Conservation (phyloP, 2,888 invertebrate genomes). For the Amphiduros pacificus region DNA sequence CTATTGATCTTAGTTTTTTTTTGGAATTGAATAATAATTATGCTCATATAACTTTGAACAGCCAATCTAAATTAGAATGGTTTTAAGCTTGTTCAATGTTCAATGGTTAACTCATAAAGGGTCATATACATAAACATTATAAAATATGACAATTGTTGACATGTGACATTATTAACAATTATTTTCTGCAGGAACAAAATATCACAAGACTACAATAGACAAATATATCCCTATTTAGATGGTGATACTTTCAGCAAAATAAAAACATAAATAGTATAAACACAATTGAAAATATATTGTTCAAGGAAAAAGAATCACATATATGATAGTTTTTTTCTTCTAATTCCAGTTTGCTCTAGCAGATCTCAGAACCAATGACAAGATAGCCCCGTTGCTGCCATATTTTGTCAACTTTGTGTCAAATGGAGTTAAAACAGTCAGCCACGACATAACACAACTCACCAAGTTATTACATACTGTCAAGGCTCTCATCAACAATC, state of each 20-base stretch:
- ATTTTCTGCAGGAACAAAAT: no score
- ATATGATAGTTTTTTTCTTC: neutral
- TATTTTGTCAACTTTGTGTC: constrained; percentile 57
- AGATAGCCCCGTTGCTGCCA: constrained; percentile 54
- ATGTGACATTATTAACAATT: no score
- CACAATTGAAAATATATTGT: no score
- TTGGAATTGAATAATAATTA: no score
- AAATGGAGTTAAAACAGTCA: constrained; percentile 44
- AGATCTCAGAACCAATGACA: constrained; percentile 50
- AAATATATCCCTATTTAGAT: no score
- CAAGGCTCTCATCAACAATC: constrained; percentile 49
- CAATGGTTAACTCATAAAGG: neutral
- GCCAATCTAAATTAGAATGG: neutral
- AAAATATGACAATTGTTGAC: neutral
- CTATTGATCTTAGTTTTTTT: no score
- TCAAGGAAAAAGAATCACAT: no score
- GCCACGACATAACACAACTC: constrained; percentile 54
- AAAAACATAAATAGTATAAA: no score
- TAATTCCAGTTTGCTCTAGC: constrained; percentile 45
- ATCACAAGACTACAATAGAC: no score
- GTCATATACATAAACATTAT: neutral
- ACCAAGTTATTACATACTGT: constrained; percentile 54
- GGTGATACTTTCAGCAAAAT: no score
- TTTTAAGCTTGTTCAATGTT: neutral
- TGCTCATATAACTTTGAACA: no score